Evolutionary conservation across 2,797 vertebrate genomes (phyloP).

Genomic region (Dicrostonyx torquatus): DNA sequence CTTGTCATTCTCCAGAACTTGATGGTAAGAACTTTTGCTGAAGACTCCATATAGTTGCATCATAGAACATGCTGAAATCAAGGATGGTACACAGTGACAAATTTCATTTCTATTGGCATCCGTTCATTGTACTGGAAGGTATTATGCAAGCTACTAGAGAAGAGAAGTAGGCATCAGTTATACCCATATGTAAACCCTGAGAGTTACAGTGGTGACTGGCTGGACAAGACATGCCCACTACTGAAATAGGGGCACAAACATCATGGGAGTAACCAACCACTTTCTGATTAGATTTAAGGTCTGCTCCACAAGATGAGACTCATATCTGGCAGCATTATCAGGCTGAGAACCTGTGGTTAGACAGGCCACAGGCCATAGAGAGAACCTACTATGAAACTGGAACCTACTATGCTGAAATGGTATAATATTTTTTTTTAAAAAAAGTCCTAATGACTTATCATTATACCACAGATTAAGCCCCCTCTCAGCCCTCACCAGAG

Average conservation of each 20-base stretch:
- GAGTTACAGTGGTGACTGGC: too few species aligned
- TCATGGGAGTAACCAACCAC: not conserved
- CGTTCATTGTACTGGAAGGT: not conserved
- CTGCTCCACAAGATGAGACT: too few species aligned
- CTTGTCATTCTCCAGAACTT: not conserved
- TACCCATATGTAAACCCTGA: not conserved
- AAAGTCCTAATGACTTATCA: not conserved
- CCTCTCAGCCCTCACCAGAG: not conserved
- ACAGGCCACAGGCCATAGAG: not conserved
- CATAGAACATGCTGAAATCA: not conserved
- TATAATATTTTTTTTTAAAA: not conserved
- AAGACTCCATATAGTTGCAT: not conserved
- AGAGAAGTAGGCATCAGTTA: not conserved
- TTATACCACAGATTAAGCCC: not conserved
- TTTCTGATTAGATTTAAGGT: not conserved
- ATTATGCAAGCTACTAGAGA: not conserved
- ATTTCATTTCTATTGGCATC: not conserved
- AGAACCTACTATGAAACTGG: not conserved
- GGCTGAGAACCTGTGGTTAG: not conserved
- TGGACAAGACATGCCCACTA: not conserved
- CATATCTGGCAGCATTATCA: not conserved
- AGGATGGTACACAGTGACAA: not conserved
- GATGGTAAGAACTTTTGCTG: not conserved
- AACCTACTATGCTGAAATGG: not conserved
- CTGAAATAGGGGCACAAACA: not conserved